Evolutionary conservation across 2,797 vertebrate species (phyloP).

Genomic region (Lacerta viridis): DNA sequence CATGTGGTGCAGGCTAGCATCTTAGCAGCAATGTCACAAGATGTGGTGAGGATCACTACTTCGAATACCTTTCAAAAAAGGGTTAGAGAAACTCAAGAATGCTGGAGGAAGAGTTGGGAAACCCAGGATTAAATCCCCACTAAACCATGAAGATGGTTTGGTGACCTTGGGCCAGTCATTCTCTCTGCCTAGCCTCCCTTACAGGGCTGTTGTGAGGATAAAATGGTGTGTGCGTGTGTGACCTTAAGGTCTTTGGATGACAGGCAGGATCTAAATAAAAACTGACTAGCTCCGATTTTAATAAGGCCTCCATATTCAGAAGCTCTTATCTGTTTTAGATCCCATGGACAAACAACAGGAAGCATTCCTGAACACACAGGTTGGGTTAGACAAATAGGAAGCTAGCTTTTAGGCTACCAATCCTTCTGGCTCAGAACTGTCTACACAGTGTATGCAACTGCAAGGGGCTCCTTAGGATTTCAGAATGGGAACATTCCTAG

Average conservation of each 20-base stretch:
- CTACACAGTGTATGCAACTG: no score
- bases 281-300: neutral
- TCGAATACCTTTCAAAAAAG: no score
- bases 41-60: no score
- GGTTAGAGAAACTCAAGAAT: neutral
- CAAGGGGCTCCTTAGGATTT: no score
- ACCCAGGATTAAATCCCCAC: neutral
- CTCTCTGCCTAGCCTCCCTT: neutral
- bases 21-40: no score
- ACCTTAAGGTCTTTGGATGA: neutral
- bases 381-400: no score
- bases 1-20: no score
- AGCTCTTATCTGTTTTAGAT: neutral
- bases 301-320: neutral
- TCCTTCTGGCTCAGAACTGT: no score
- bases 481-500: no score
- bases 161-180: neutral
- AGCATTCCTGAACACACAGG: neutral
- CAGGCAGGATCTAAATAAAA: neutral
- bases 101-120: neutral
- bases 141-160: neutral
- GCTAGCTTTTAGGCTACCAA: no score
- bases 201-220: neutral
- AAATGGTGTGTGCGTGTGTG: neutral
- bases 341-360: neutral